These are phyloP conservation scores for Athrips mouffetella DNA, from an alignment of 2,888 invertebrate genomes.

Conservation along the genomic window DNA sequence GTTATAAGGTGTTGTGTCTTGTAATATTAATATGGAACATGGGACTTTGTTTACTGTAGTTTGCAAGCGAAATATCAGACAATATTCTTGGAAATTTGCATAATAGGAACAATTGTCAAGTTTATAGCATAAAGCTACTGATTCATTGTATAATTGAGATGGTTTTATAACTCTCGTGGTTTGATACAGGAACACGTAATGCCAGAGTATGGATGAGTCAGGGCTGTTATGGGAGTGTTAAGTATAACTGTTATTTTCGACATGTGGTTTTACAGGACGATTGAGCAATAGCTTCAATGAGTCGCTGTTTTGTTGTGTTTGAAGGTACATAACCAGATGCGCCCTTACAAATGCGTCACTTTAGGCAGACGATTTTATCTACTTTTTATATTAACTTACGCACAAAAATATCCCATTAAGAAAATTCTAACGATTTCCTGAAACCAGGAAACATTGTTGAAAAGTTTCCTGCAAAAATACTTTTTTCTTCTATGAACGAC, in stretches of 20 bases:
- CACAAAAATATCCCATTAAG: neutral
- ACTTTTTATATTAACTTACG: neutral
- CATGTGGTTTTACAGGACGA: slow-evolving; percentile 16
- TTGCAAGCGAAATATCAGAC: no score
- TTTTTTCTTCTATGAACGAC: neutral
- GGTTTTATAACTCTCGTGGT: slow-evolving; percentile 45
- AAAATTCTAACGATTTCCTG: neutral
- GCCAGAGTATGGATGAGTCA: slow-evolving; percentile 24
- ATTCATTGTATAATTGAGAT: slow-evolving; percentile 60
- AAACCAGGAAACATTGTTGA: neutral
- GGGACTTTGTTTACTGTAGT: no score
- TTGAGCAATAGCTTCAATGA: slow-evolving; percentile 11
- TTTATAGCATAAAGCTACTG: slow-evolving; percentile 38
- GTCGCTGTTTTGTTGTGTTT: slow-evolving; percentile 8
- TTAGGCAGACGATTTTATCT: neutral
- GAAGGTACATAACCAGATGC: neutral
- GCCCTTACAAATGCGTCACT: no score
- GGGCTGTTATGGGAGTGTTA: slow-evolving; percentile 28
- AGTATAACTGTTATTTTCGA: slow-evolving; percentile 24
- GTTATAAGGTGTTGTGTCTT: no score
- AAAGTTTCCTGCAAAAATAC: neutral
- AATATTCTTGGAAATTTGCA: slow-evolving; percentile 42
- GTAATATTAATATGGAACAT: no score
- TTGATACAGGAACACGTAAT: slow-evolving; percentile 36
- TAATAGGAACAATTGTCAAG: slow-evolving; percentile 33